Base-by-base conservation (phyloP, 2,888 invertebrate species). In the Colostygia pectinataria region DNA sequence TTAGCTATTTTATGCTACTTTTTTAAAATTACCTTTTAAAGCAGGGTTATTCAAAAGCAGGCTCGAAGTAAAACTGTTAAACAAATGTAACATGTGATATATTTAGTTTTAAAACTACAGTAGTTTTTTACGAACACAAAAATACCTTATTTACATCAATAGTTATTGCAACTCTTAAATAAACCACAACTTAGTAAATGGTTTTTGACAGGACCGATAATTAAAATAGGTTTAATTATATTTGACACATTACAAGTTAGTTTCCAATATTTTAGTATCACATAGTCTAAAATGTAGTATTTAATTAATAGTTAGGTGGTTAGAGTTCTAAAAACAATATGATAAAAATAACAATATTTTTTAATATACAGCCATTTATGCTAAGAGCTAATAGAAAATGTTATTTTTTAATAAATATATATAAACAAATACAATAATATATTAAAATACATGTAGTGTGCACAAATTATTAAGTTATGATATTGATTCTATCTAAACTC, bases 61-160 rank as follows among this genome's bases (percentile, higher is more conserved):
- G 20, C 1, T 20, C 13, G 2, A 41, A 48, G 2, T 37, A 42
- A 48, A 48, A 48, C 23, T 14, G 7, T 20, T 24, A 38, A 43
- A 54, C 58, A 65, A 71, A 66, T 72, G 62, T 80, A 87, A 87
- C 86, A 83, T 78, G 70, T 80, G 54, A 86, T 85, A 87, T 87
- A 86, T 78, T 81, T 74, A 61, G 71, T 79, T 81, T 77, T 70
- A 84, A 81, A 73, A 65, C 80, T 81, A 83, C 75, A 73, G 76
- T 79, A 79, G 36, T 65, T 70, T 71, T 72, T 72, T 65, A 65
- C 51, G 61, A 77, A 78, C 74, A 74, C 69, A 77, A 68, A 74
- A 72, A 71, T 69, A 68, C 48, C 64, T 47, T 78, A 83, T 82
- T 73, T 80, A 83, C 77, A 83, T 61, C 39, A 65, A 66, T 60